These are phyloP conservation scores for Megalopta genalis DNA, from an alignment of 1,140 invertebrate genomes.

Conservation along the genomic window DNA sequence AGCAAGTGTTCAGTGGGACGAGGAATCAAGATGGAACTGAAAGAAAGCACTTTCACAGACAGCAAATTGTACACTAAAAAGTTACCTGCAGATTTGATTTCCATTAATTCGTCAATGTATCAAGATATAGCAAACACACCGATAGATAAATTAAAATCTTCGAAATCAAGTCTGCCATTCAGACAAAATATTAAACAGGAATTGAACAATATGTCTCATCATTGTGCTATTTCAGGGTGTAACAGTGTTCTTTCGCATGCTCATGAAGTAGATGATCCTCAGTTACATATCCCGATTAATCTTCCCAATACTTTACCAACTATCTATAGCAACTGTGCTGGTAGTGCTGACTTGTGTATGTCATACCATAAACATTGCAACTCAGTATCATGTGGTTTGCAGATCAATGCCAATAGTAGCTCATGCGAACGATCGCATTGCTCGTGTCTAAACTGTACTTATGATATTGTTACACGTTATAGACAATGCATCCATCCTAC, in stretches of 20 bases:
- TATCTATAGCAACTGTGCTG: constrained; percentile 66
- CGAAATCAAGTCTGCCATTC: constrained; percentile 44
- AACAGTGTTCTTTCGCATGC: constrained; percentile 53
- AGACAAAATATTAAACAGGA: constrained; percentile 71
- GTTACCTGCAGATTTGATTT: constrained; percentile 35
- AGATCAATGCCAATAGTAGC: constrained; percentile 63
- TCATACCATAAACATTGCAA: constrained; percentile 71
- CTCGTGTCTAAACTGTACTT: constrained; percentile 68
- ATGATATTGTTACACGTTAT: constrained; percentile 72
- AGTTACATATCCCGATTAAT: constrained; percentile 62
- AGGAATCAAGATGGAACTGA: constrained; percentile 54
- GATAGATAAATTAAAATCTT: constrained; percentile 50
- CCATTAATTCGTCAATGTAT: constrained; percentile 43
- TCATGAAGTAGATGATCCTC: constrained; percentile 58
- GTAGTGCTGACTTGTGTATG: constrained; percentile 66
- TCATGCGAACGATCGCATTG: constrained; percentile 57
- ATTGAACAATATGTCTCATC: constrained; percentile 50
- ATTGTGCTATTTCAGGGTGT: constrained; percentile 61
- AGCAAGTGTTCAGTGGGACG: constrained; percentile 40
- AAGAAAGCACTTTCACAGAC: constrained; percentile 45
- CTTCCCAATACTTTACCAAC: constrained; percentile 55
- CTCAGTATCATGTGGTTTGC: constrained; percentile 63
- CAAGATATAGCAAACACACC: constrained; percentile 49
- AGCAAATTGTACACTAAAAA: constrained; percentile 50
- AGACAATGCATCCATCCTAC: constrained; percentile 69